Base-by-base conservation (phyloP, 2,888 invertebrate species). In the Hemaris fuciformis region DNA sequence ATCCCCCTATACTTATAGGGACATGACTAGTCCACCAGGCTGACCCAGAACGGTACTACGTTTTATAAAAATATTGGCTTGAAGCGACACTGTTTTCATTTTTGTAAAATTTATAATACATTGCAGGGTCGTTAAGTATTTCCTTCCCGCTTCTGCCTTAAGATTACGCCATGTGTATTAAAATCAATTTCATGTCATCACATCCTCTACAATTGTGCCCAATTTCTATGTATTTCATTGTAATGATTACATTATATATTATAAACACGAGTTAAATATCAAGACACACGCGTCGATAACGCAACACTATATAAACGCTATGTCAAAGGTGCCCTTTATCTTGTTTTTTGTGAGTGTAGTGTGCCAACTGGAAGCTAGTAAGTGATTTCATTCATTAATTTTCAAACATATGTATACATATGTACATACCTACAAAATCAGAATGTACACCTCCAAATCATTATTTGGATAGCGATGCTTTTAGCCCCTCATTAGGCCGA, bases 271-370 rank as follows among this genome's bases (percentile, higher is more conserved):
- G 27, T 18, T 10, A 1, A 27, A 27, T 18, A 15, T 53, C 31
- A 10, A 18, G 18, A 31, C 53, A 10, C 25, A 48, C 48, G 10
- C n/a, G 0, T 10, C 23, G 53, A 53, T 53, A 31, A 48, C 45
- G 38, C 38, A 38, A 10, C 22, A 23, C 53, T 31, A 27, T 10
- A 8, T 31, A 8, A 53, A 31, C 8, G n/a, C n/a, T n/a, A 53
- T 53, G 53, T 53, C 31, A 53, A 53, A 53, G 53, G 53, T 53
- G 53, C 18, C 27, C 8, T 18, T 53, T 53, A 53, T 53, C 53
- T 31, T 53, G 6, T 4, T 53, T 15, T 15, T 20, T 31, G 10
- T 53, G 18, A 10, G 53, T 18, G 27, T 31, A 27, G 10, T 31
- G 8, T 27, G 18, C 53, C 15, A 20, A 4, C 6, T 10, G 1